Conservation (phyloP, 2,888 invertebrate genomes). For the Pandemis corylana region DNA sequence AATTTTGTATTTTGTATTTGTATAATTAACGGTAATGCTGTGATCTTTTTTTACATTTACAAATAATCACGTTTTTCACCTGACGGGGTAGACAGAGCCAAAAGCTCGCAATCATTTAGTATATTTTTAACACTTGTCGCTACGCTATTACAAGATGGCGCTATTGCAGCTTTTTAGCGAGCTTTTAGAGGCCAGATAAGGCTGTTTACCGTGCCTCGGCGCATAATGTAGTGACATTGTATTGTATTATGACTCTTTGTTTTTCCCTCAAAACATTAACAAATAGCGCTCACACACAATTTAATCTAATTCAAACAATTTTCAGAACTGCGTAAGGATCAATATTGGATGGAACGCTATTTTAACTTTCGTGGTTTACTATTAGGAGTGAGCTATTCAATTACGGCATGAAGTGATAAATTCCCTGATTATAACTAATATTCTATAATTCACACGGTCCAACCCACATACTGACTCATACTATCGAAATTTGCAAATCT, state of each 20-base stretch:
- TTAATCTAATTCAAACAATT: background rate
- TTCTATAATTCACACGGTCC: constrained; percentile 52
- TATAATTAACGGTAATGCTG: too few species aligned
- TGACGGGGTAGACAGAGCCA: too few species aligned
- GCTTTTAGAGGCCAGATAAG: constrained; percentile 57
- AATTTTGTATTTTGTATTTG: too few species aligned
- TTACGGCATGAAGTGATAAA: constrained; percentile 64
- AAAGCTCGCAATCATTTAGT: too few species aligned
- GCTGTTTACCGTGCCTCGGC: constrained; percentile 57
- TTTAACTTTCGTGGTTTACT: background rate
- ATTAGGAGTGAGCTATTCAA: constrained; percentile 48
- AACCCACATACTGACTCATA: constrained; percentile 64
- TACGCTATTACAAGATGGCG: constrained; percentile 50
- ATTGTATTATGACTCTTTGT: constrained; percentile 23
- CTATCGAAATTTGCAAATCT: constrained; percentile 60
- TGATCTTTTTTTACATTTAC: too few species aligned
- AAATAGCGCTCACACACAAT: background rate
- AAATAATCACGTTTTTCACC: too few species aligned
- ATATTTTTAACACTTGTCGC: constrained; percentile 44
- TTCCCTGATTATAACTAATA: constrained; percentile 62
- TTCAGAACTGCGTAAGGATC: background rate
- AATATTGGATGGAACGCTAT: background rate
- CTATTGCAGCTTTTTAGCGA: constrained; percentile 59
- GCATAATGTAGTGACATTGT: constrained; percentile 47
- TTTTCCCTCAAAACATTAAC: constrained; percentile 15